Evolutionary conservation across 2,888 invertebrate genomes (phyloP).

Genomic region (Synanthedon tipuliformis): DNA sequence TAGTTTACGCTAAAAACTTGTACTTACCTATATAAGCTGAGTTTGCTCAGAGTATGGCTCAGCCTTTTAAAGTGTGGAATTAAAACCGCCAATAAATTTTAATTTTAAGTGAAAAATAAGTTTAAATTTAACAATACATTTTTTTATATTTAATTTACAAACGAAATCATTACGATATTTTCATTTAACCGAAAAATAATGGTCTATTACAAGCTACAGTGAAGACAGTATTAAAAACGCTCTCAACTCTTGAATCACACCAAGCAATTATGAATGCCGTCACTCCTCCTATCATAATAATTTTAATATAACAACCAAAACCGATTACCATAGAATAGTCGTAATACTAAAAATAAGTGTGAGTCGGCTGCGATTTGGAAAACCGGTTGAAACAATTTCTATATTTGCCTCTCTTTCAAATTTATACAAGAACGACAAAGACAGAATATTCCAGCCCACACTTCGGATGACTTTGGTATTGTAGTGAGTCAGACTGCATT

Average conservation of each 20-base stretch:
- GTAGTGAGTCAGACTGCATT: background rate
- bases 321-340: conserved; percentile 1
- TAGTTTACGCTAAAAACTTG: too few species aligned
- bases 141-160: too few species aligned
- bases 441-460: background rate
- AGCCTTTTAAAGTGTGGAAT: too few species aligned
- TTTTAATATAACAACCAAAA: background rate
- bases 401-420: background rate
- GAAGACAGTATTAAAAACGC: too few species aligned
- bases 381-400: background rate
- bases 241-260: background rate
- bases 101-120: too few species aligned
- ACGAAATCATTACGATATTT: too few species aligned
- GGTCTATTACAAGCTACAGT: too few species aligned
- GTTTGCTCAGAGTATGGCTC: too few species aligned
- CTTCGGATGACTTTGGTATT: background rate
- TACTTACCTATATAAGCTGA: too few species aligned
- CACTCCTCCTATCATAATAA: background rate
- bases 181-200: too few species aligned
- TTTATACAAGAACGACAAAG: background rate
- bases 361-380: background rate
- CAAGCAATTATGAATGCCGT: background rate
- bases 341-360: background rate
- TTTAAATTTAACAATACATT: too few species aligned
- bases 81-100: too few species aligned